These are phyloP conservation scores for Conops quadrifasciatus DNA, from an alignment of 2,888 invertebrate species.

Conservation along the genomic window DNA sequence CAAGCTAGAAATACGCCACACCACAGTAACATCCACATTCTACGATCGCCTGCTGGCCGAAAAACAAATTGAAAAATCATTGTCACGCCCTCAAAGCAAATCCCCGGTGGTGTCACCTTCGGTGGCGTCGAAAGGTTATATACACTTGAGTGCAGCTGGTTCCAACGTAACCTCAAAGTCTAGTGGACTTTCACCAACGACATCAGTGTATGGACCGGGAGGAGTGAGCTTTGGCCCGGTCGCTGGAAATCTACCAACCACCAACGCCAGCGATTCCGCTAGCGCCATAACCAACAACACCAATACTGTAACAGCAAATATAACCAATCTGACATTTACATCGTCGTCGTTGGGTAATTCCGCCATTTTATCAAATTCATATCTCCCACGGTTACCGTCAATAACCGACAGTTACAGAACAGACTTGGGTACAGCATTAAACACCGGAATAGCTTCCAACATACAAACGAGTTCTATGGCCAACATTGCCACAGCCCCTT, in stretches of 20 bases:
- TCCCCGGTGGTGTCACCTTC: conserved; percentile 60
- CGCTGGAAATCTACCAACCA: conserved; percentile 16
- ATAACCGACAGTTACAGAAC: conserved; percentile 20
- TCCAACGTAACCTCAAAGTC: conserved; percentile 9
- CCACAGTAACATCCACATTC: conserved; percentile 64
- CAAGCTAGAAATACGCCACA: conserved; percentile 63
- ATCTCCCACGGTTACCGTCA: conserved; percentile 45
- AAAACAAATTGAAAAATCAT: conserved; percentile 60
- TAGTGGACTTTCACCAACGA: conserved; percentile 26
- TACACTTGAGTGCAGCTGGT: conserved; percentile 46
- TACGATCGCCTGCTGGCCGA: conserved; percentile 64
- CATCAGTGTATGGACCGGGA: conserved; percentile 15
- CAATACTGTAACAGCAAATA: conserved; percentile 8
- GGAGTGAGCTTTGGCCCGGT: conserved; percentile 8
- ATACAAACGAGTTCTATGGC: conserved; percentile 25
- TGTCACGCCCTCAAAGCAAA: conserved; percentile 54
- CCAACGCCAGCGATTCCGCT: conserved; percentile 34
- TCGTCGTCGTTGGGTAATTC: conserved; percentile 42
- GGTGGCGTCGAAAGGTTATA: conserved; percentile 54
- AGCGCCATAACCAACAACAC: conserved; percentile 39
- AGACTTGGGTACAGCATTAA: conserved; percentile 14
- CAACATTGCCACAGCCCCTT: conserved; percentile 20
- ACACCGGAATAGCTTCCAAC: conserved; percentile 29
- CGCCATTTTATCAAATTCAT: conserved; percentile 23
- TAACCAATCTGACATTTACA: not conserved